Percentiles rank a stretch among this genome's conserved stretches.
These are phyloP conservation scores for Dinocampus coccinellae DNA, from an alignment of 2,888 invertebrate genomes.

Conservation along the genomic window DNA sequence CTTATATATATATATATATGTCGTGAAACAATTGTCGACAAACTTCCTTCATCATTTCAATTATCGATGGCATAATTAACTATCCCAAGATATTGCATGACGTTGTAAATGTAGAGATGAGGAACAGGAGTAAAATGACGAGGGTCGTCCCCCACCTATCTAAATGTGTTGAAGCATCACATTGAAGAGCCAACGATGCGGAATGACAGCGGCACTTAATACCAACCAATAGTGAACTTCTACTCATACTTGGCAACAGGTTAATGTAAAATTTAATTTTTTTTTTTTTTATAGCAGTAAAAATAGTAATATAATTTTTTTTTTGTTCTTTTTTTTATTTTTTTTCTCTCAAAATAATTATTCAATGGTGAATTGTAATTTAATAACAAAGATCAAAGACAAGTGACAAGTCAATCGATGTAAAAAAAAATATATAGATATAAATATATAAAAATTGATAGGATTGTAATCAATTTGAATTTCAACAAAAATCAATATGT, in stretches of 20 bases:
- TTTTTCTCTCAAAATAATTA: too few relatives aligned
- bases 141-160: conserved; percentile 25
- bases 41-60: conserved; percentile 3
- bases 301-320: too few relatives aligned
- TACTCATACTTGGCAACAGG: conserved; percentile 13
- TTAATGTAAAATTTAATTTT: conserved; percentile 10
- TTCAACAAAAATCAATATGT: not conserved
- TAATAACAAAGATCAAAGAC: too few relatives aligned
- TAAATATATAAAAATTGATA: too few relatives aligned
- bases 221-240: not conserved
- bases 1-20: not conserved
- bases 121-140: conserved; percentile 23
- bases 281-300: too few relatives aligned
- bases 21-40: conserved; percentile 10
- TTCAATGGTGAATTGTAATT: too few relatives aligned
- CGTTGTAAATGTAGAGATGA: not conserved
- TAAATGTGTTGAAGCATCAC: conserved; percentile 11
- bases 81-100: conserved; percentile 16
- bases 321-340: too few relatives aligned
- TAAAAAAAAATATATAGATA: too few relatives aligned
- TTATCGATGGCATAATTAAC: conserved; percentile 28
- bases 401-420: too few relatives aligned
- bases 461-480: too few relatives aligned
- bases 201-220: conserved; percentile 33
- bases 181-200: conserved; percentile 28